These are phyloP conservation scores for Brassicogethes aeneus DNA, from an alignment of 2,888 invertebrate species.

Conservation along the genomic window DNA sequence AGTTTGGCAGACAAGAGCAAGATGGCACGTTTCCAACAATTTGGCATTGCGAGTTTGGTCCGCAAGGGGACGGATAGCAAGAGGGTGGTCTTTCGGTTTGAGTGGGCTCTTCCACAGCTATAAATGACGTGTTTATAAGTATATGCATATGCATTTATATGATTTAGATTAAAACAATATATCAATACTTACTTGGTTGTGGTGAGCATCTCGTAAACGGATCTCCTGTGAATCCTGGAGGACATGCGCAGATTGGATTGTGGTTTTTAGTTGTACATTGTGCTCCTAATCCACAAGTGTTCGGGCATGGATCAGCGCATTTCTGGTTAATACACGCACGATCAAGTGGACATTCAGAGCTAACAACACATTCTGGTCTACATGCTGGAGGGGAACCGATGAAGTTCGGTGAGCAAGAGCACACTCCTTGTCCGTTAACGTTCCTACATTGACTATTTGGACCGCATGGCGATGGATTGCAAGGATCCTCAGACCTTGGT, in stretches of 20 bases:
- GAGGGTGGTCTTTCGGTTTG: slow-evolving; percentile 61
- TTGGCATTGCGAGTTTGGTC: slow-evolving; percentile 74
- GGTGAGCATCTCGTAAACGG: slow-evolving; percentile 70
- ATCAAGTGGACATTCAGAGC: slow-evolving; percentile 72
- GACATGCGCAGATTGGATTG: slow-evolving; percentile 81
- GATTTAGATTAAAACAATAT: background rate
- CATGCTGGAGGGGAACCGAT: slow-evolving; percentile 73
- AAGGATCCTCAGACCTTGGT: slow-evolving; percentile 55
- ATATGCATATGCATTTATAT: background rate
- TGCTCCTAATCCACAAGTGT: slow-evolving; percentile 79
- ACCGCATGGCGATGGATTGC: slow-evolving; percentile 78
- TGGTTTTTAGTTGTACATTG: slow-evolving; percentile 77
- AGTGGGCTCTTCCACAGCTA: slow-evolving; percentile 32
- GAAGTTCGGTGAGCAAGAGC: slow-evolving; percentile 73
- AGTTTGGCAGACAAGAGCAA: slow-evolving; percentile 72
- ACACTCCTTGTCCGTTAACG: slow-evolving; percentile 72
- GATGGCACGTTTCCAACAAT: slow-evolving; percentile 63
- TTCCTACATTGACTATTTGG: slow-evolving; percentile 79
- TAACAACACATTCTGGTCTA: slow-evolving; percentile 79
- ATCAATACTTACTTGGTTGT: slow-evolving; percentile 52
- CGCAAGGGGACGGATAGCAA: slow-evolving; percentile 76
- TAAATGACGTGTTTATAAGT: slow-evolving; percentile 13
- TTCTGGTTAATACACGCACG: slow-evolving; percentile 78
- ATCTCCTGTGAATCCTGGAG: slow-evolving; percentile 77
- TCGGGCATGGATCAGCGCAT: slow-evolving; percentile 81